Evolutionary conservation across 2,113 vertebrate species (phyloP).

Genomic region (Psittacus erithacus): DNA sequence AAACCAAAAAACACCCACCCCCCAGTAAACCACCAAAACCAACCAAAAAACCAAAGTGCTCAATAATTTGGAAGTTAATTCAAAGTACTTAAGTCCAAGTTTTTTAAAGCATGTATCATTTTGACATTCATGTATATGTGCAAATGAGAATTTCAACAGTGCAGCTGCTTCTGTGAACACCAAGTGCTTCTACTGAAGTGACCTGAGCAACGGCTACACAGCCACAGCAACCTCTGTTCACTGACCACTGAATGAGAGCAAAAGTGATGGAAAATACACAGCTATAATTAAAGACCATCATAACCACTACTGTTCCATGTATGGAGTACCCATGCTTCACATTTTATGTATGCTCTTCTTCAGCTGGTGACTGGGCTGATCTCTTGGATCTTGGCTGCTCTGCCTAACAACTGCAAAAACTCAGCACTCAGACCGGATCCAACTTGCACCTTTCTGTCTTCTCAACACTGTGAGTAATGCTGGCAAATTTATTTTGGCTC

Average conservation of each 20-base stretch:
- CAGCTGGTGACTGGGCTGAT: background rate
- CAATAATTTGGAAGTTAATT: background rate
- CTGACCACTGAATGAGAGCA: background rate
- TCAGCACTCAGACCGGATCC: background rate
- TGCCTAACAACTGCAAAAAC: background rate
- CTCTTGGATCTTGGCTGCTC: background rate
- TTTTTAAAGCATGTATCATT: background rate
- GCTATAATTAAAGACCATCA: background rate
- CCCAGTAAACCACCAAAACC: background rate
- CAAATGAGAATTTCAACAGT: background rate
- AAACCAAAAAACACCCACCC: background rate
- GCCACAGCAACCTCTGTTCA: background rate
- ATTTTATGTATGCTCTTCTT: background rate
- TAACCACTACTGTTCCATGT: background rate
- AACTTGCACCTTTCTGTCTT: background rate
- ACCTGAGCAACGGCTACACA: background rate
- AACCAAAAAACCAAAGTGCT: background rate
- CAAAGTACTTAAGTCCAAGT: background rate
- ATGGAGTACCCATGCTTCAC: background rate
- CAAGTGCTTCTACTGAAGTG: background rate
- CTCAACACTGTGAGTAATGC: background rate
- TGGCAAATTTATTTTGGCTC: background rate
- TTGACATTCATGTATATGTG: background rate
- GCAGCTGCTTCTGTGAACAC: background rate
- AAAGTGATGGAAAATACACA: background rate